Conservation (phyloP, 2,888 invertebrate genomes). For the Julus scanicus region DNA sequence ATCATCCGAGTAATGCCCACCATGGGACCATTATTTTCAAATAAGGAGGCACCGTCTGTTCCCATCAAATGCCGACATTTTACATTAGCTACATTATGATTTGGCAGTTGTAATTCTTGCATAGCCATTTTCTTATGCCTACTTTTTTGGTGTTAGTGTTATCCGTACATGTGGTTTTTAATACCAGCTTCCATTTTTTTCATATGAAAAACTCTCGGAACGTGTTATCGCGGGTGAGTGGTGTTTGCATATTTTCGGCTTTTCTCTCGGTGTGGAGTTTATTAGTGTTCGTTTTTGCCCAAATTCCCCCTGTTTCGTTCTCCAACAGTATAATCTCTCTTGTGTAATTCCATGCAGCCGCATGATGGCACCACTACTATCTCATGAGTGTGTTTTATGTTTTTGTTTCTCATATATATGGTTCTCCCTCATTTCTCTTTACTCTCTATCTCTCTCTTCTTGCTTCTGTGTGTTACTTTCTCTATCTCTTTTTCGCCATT, state of each 20-base stretch:
- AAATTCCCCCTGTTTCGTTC: slow-evolving; percentile 15
- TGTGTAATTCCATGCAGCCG: slow-evolving; percentile 52
- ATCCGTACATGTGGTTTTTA: slow-evolving; percentile 36
- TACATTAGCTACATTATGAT: neutral
- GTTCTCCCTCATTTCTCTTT: slow-evolving; percentile 26
- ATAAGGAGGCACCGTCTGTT: neutral
- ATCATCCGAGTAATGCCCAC: neutral
- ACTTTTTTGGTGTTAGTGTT: slow-evolving; percentile 21
- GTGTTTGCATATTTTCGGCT: slow-evolving; percentile 54
- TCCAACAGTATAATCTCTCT: slow-evolving; percentile 37
- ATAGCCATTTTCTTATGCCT: neutral
- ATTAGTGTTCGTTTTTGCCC: slow-evolving; percentile 28
- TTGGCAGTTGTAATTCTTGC: slow-evolving; percentile 14
- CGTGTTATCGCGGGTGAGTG: slow-evolving; percentile 55
- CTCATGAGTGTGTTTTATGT: slow-evolving; percentile 40
- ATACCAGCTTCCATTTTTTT: slow-evolving; percentile 45
- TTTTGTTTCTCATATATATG: slow-evolving; percentile 38
- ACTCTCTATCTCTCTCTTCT: neutral
- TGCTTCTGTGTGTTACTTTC: slow-evolving; percentile 27
- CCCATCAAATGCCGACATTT: slow-evolving; percentile 1
- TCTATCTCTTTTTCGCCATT: slow-evolving; percentile 37
- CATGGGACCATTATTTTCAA: neutral
- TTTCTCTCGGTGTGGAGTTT: slow-evolving; percentile 52
- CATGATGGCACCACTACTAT: slow-evolving; percentile 56
- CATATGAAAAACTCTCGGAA: slow-evolving; percentile 54